A percentile compares a stretch with the other conserved stretches of the same genome.
Conservation (phyloP, 2,888 invertebrate genomes). For the Zhengitettix transpicula region DNA sequence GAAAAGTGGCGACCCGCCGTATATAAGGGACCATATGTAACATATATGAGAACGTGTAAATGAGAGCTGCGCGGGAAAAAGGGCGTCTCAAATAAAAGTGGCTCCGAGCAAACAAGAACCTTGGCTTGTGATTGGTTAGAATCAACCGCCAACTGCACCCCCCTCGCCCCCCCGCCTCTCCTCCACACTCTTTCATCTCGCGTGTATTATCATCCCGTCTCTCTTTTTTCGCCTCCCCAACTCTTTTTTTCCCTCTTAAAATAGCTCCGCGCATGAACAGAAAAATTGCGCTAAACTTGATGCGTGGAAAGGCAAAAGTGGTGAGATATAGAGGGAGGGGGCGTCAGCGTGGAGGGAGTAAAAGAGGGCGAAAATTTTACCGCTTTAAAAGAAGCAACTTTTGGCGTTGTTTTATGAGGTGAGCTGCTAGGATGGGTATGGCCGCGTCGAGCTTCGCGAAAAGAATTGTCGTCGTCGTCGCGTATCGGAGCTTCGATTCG, state of each 20-base stretch:
- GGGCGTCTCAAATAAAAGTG: not conserved
- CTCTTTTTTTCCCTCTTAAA: slow-evolving; percentile 4
- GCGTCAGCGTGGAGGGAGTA: not conserved
- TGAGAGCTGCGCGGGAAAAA: not conserved
- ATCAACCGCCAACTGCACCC: slow-evolving; percentile 7
- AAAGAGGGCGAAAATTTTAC: slow-evolving; percentile 6
- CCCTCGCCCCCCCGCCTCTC: not conserved
- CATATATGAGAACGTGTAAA: not conserved
- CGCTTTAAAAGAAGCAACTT: slow-evolving; percentile 7
- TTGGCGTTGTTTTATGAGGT: slow-evolving; percentile 7
- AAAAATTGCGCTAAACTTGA: slow-evolving; percentile 9
- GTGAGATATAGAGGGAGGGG: not conserved
- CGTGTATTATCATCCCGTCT: slow-evolving; percentile 4
- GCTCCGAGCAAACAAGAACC: slow-evolving; percentile 6
- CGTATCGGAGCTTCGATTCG: too few species aligned
- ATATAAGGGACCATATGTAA: not conserved
- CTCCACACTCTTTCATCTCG: slow-evolving; percentile 2
- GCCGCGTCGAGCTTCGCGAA: not conserved
- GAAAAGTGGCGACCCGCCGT: not conserved
- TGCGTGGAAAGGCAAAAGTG: slow-evolving; percentile 5
- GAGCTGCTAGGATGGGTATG: not conserved
- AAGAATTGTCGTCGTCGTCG: too few species aligned
- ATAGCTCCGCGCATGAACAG: slow-evolving; percentile 10
- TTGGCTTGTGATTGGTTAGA: slow-evolving; percentile 9
- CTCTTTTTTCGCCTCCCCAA: slow-evolving; percentile 1